Evolutionary conservation across 2,113 vertebrate species (phyloP), one percentile per base, ranked within the genome.

Genomic region (Herpailurus yagouaroundi): DNA sequence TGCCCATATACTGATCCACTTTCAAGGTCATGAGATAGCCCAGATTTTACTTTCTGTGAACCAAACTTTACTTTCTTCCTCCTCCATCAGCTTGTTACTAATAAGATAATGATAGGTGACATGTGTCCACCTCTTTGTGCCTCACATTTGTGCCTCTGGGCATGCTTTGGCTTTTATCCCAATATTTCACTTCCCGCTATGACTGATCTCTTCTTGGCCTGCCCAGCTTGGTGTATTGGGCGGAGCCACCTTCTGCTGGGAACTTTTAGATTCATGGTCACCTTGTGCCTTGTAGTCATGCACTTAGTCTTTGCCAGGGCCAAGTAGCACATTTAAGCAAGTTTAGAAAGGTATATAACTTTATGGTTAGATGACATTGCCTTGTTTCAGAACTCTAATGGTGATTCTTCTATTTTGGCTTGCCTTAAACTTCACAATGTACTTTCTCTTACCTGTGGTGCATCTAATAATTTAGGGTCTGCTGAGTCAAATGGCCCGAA

Each of bases 381-480:
- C 38, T 94, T 83, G 27, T 79, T 95, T 97, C 48, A 84, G 79
- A 95, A 76, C 18, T 76, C 21, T 91, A 71, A 95, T 71, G 25
- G 18, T 41, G 11, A 76, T 45, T 76, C 23, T 79, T 86, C 55
- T 52, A 15, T 29, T 85, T 18, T n/a, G 2, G 5, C 10, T 57
- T 95, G 1, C 55, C 14, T 68, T 86, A 38, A 33, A 48, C 13
- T 81, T 38, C 8, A 33, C 18, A 50, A 8, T 89, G 9, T 2
- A 14, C 52, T 13, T 92, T 76, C 92, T 23, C 7, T 50, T 89
- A 45, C 11, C 52, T 73, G 4, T 48, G 15, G 80, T 74, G 29
- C 4, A 33, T 38, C 25, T 57, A 60, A 33, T 45, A 64, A 85
- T 45, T 81, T 89, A 68, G 9, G 36, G 9, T 69, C 31, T 84